Conservation (phyloP, 2,797 vertebrate genomes). For the Simalia tracyae region DNA sequence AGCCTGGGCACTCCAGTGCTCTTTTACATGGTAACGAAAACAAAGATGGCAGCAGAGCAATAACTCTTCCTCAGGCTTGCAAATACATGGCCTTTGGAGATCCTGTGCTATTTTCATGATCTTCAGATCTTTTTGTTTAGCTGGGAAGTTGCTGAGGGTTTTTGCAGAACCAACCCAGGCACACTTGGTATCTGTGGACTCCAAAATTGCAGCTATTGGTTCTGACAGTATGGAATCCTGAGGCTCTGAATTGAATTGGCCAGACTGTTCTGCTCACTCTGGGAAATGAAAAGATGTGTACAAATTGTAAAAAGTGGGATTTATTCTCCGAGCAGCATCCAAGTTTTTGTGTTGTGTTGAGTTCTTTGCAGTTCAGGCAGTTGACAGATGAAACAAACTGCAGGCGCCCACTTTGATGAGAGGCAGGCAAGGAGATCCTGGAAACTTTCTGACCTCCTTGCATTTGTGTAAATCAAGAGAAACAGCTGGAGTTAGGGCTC, state of each 20-base stretch:
- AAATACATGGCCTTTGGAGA: background rate
- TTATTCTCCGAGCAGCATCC: background rate
- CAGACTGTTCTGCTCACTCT: no score
- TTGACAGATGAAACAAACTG: background rate
- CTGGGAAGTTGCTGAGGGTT: background rate
- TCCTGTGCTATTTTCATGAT: background rate
- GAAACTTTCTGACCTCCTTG: background rate
- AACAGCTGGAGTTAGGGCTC: background rate
- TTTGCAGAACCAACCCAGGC: background rate
- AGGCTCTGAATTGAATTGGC: background rate
- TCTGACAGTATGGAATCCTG: background rate
- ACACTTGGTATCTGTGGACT: no score
- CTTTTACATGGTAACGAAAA: background rate
- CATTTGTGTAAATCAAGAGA: constrained; percentile 20
- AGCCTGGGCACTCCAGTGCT: background rate
- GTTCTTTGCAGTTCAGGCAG: background rate
- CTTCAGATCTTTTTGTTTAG: background rate
- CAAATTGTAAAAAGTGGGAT: background rate
- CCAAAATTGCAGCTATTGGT: background rate
- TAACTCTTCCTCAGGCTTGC: background rate
- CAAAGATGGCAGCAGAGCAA: background rate
- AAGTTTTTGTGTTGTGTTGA: background rate
- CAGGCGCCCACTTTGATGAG: background rate
- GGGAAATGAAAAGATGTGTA: background rate
- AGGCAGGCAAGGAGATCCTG: background rate